Evolutionary conservation across 2,113 vertebrate genomes (phyloP), one percentile per base, ranked within the genome.

Genomic region (Burhinus oedicnemus): DNA sequence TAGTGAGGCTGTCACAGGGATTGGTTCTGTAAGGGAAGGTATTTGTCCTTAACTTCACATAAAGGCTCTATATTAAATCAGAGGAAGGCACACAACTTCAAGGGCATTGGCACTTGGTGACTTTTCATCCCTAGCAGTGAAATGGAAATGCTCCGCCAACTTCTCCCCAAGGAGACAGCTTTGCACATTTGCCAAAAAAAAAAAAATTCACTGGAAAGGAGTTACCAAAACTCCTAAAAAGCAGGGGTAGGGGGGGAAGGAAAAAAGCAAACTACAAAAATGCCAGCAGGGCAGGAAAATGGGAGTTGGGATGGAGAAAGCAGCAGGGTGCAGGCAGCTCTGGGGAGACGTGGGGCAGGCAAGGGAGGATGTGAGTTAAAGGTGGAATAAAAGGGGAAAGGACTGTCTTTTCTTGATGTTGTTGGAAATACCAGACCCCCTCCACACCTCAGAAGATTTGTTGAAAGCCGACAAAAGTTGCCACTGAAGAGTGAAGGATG

Each of bases 1-100:
- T 91, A 95, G 83, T 3, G 69, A 87, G 94, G 89, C 91, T 92
- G 92, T 95, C 83, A 92, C 86, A 30, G 89, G 92, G 89, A 96
- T 79, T 30, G 79, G 90, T 52, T 69, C 86, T 68, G 60, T 12
- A 60, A 82, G 83, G 65, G 77, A 78, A 92, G 30, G 47, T 51
- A 11, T 89, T 90, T 89, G 69, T 79, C 95, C 91, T 90, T 54
- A 87, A 49, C 61, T 84, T 69, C 86, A 23, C 61, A 22, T 44
- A 81, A 84, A 92, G 27, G 36, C 42, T 83, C 15, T 13, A 0
- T 11, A 60, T 52, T 57, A 78, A 86, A 82, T 20, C 64, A 27
- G 38, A 55, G 68, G 86, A 75, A 90, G 51, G 38, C 60, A 78
- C 25, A 15, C 0, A 5, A 4, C 85, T 70, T 58, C 47, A 66